A percentile compares a stretch with the other conserved stretches of the same genome.
phyloP scores from a whole-genome alignment of 37 sponge, comb jelly and placozoan genomes.

The Tethya wilhelma region DNA sequence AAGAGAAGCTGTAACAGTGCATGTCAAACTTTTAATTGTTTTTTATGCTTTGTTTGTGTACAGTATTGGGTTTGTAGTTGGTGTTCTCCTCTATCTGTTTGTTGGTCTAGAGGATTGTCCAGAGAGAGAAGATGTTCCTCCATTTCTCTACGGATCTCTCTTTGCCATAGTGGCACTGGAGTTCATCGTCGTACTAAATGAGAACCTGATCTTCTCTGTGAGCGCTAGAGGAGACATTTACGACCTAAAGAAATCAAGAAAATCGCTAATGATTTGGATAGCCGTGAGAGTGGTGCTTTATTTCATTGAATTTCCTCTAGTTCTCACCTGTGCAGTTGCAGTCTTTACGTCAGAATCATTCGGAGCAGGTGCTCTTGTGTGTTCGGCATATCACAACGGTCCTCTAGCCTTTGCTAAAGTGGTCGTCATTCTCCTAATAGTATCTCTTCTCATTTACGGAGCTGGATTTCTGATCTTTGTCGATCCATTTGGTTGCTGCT shows the following conservation, averaged over 20 bases:
- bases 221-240: conserved; percentile 13
- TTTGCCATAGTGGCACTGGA: background rate
- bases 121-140: conserved; percentile 8
- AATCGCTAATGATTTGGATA: background rate
- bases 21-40: no score
- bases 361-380: conserved; percentile 10
- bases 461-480: conserved; percentile 1
- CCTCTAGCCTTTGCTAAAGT: conserved; percentile 33
- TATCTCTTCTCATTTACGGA: background rate
- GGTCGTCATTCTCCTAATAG: background rate
- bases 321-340: conserved; percentile 10
- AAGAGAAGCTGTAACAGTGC: no score
- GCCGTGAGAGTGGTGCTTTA: background rate
- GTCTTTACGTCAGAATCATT: background rate
- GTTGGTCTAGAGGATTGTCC: conserved; percentile 16
- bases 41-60: no score
- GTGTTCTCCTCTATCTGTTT: conserved; percentile 25
- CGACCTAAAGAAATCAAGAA: background rate
- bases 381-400: conserved; percentile 21
- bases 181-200: conserved; percentile 2
- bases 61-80: conserved; percentile 15
- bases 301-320: background rate
- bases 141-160: conserved; percentile 40
- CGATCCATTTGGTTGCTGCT: conserved; percentile 31
- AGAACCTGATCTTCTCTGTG: conserved; percentile 18